phyloP scores from a whole-genome alignment of 2,113 vertebrate species.

The Saccopteryx bilineata region DNA sequence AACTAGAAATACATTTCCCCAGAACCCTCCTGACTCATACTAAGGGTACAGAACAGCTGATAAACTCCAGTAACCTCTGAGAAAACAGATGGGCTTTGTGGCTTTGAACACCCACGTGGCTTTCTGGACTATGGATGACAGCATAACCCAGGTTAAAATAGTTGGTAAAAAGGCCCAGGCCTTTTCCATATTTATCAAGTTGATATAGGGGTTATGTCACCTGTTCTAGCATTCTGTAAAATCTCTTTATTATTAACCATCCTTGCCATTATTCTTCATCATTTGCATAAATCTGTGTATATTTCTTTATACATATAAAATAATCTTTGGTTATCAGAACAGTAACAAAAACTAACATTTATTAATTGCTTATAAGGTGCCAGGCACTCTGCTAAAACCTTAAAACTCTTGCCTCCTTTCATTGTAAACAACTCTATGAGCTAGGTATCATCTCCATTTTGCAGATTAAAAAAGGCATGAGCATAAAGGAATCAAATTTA shows the following conservation, averaged over 20 bases:
- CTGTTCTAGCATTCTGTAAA: background rate
- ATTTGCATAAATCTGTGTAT: background rate
- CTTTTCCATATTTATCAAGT: background rate
- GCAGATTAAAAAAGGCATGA: background rate
- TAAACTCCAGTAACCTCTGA: slow-evolving; percentile 71
- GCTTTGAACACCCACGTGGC: slow-evolving; percentile 36
- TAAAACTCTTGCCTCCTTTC: background rate
- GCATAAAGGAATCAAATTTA: background rate
- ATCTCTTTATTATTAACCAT: background rate
- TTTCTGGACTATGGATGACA: background rate
- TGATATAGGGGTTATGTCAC: background rate
- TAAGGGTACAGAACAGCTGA: slow-evolving; percentile 75
- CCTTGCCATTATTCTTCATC: background rate
- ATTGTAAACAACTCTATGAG: background rate
- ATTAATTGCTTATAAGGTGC: background rate
- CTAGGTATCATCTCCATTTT: background rate
- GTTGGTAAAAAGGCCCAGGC: background rate
- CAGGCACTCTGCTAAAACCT: background rate
- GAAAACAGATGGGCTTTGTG: slow-evolving; percentile 34
- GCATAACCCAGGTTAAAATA: background rate
- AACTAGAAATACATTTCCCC: slow-evolving; percentile 56
- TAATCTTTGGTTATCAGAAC: background rate
- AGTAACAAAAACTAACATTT: background rate
- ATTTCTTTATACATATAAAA: background rate
- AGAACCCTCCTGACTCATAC: slow-evolving; percentile 72